phyloP scores from a whole-genome alignment of 2,113 vertebrate species.

The Oryzias woworae region DNA sequence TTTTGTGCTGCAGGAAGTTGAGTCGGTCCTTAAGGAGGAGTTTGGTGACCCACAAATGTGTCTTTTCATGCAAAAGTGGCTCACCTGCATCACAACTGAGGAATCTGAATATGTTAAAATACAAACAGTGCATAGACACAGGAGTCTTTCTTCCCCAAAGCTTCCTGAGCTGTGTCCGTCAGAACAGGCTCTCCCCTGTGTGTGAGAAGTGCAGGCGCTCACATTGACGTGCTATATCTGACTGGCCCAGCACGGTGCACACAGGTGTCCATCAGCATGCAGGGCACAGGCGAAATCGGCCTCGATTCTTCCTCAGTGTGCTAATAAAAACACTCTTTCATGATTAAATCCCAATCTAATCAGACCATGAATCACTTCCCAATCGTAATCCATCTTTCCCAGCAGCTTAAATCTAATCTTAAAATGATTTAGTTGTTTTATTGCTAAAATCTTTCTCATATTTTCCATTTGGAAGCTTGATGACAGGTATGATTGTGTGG shows the following conservation, averaged over 20 bases:
- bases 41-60: no score
- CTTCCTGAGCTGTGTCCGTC: constrained; percentile 62
- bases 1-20: no score
- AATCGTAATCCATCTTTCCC: no score
- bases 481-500: constrained; percentile 2
- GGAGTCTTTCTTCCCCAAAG: constrained; percentile 63
- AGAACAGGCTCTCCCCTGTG: constrained; percentile 67
- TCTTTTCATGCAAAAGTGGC: not conserved
- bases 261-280: constrained; percentile 75
- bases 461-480: not conserved
- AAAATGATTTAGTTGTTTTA: not conserved
- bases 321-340: no score
- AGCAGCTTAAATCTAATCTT: no score
- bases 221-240: constrained; percentile 59
- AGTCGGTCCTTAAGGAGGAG: no score
- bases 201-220: constrained; percentile 37
- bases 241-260: constrained; percentile 18
- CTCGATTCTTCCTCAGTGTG: constrained; percentile 37
- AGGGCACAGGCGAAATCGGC: constrained; percentile 49
- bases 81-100: constrained; percentile 36
- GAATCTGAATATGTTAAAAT: constrained; percentile 24
- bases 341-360: no score
- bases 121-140: constrained; percentile 39
- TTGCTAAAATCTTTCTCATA: not conserved
- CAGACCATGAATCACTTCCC: no score